Percentiles rank a stretch among this genome's conserved stretches.
phyloP scores from a whole-genome alignment of 2,888 invertebrate species.

The Cryptus viduatorius region DNA sequence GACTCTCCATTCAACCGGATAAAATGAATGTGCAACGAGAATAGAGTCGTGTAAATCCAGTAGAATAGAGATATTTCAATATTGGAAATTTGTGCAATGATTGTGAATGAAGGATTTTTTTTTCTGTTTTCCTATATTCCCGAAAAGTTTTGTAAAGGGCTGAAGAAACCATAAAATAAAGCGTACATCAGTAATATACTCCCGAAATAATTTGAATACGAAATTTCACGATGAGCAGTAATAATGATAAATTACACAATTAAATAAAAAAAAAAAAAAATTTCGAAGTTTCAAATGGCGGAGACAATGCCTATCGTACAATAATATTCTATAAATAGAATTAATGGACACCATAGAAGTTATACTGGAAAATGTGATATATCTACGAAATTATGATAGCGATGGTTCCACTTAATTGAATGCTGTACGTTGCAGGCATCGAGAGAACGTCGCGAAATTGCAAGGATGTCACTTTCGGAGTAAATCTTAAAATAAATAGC shows the following conservation, averaged over 20 bases:
- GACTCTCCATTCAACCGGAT: not conserved
- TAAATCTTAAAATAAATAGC: too few relatives aligned
- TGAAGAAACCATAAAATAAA: too few relatives aligned
- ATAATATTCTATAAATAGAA: not conserved
- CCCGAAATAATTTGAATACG: not conserved
- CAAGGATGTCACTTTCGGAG: too few relatives aligned
- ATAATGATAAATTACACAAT: not conserved
- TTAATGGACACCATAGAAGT: not conserved
- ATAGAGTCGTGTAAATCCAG: not conserved
- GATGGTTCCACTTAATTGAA: not conserved
- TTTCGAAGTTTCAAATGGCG: not conserved
- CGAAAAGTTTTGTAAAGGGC: too few relatives aligned
- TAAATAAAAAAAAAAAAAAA: not conserved
- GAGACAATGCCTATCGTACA: not conserved
- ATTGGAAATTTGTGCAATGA: not conserved
- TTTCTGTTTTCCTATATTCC: not conserved
- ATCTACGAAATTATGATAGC: not conserved
- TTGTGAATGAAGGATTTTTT: not conserved
- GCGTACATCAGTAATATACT: too few relatives aligned
- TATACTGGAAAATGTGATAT: not conserved
- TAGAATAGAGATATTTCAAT: not conserved
- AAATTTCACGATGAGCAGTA: not conserved
- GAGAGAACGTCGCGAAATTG: not conserved
- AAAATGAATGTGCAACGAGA: not conserved
- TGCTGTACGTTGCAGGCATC: not conserved